phyloP scores from a whole-genome alignment of 2,888 invertebrate species.

The Aphelenchoides bicaudatus region DNA sequence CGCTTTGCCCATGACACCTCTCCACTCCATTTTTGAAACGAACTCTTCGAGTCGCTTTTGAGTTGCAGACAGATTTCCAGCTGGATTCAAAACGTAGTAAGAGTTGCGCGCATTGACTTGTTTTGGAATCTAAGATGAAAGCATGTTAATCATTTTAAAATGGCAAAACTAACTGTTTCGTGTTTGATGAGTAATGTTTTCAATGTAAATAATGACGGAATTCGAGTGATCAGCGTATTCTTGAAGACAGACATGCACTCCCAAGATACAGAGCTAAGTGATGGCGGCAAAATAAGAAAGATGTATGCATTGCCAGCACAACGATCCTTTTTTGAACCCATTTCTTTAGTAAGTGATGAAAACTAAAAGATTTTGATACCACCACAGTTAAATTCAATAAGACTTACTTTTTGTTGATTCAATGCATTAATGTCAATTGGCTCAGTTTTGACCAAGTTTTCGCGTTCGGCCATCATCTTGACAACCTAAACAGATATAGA shows the following conservation, averaged over 20 bases:
- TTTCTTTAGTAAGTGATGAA: too few species aligned
- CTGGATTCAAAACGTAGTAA: slow-evolving; percentile 53
- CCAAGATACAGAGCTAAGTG: slow-evolving; percentile 41
- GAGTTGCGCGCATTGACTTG: slow-evolving; percentile 42
- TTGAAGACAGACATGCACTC: slow-evolving; percentile 43
- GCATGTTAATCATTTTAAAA: not conserved
- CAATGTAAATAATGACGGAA: slow-evolving; percentile 43
- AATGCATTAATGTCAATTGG: too few species aligned
- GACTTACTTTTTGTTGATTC: too few species aligned
- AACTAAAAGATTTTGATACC: too few species aligned
- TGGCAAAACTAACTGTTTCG: slow-evolving; percentile 9
- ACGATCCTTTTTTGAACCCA: too few species aligned
- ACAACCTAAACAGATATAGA: too few species aligned
- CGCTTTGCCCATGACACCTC: slow-evolving; percentile 37
- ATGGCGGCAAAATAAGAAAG: slow-evolving; percentile 14
- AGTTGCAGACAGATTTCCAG: slow-evolving; percentile 47
- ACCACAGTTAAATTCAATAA: too few species aligned
- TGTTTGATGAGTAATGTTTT: slow-evolving; percentile 28
- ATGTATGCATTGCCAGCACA: not conserved
- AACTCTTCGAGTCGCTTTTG: slow-evolving; percentile 41
- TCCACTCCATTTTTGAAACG: slow-evolving; percentile 41
- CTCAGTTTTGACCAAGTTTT: too few species aligned
- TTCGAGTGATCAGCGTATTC: slow-evolving; percentile 38
- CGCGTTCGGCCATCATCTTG: too few species aligned
- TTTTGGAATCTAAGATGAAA: slow-evolving; percentile 39